Percentiles rank a stretch among this genome's conserved stretches.
These are phyloP conservation scores for Latrodectus hesperus DNA, from an alignment of 2,888 invertebrate genomes.

Conservation along the genomic window DNA sequence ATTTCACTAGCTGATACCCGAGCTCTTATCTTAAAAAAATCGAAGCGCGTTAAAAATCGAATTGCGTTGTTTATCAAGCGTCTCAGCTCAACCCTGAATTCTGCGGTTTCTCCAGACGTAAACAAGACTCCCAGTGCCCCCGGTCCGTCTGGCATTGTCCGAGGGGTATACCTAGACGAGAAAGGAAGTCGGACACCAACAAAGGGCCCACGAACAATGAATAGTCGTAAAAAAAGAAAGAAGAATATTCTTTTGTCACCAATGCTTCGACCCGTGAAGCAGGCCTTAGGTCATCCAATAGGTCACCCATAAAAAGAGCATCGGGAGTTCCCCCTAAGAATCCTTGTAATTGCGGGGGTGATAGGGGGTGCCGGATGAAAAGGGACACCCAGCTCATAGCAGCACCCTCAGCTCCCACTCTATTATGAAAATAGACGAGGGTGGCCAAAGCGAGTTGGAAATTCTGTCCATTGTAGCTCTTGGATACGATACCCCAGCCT, in stretches of 20 bases:
- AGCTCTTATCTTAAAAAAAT: constrained; percentile 33
- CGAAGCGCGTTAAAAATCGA: constrained; percentile 44
- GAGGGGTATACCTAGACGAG: not conserved
- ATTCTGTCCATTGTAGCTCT: not conserved
- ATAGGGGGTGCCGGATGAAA: constrained; percentile 22
- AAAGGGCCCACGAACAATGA: constrained; percentile 4
- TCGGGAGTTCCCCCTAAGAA: constrained; percentile 5
- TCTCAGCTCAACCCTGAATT: not conserved
- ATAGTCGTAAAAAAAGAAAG: constrained; percentile 4
- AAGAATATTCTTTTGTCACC: constrained; percentile 20
- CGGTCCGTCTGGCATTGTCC: not conserved
- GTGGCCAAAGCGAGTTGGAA: not conserved
- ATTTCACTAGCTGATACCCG: constrained; percentile 15
- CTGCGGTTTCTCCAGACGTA: constrained; percentile 24
- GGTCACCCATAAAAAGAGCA: constrained; percentile 35
- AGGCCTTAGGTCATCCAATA: constrained; percentile 13
- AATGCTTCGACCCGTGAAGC: constrained; percentile 44
- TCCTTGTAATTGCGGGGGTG: constrained; percentile 43
- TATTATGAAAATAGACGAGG: not conserved
- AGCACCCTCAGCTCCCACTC: constrained; percentile 29
- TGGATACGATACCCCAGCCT: constrained; percentile 9
- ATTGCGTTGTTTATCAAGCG: constrained; percentile 37
- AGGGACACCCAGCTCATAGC: constrained; percentile 22
- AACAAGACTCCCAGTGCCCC: constrained; percentile 30
- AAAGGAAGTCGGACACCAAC: constrained; percentile 41